Conservation (phyloP, 1,140 invertebrate species). For the Caenorhabditis elegans region WBcel235 BX284605.5:6110001-6110500, state of each 20-base stretch:
- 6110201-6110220: neutral
- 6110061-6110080: slow-evolving; percentile 42
- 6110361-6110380: slow-evolving; percentile 54
- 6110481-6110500: neutral
- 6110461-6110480: slow-evolving; percentile 48
- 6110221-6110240: slow-evolving; percentile 27
- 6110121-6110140: slow-evolving; percentile 49
- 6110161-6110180: slow-evolving; percentile 30
- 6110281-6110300: too few species aligned
- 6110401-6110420: slow-evolving; percentile 39
- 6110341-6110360: slow-evolving; percentile 51
- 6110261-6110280: neutral
- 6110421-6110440: slow-evolving; percentile 31
- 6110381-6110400: slow-evolving; percentile 47
- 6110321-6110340: slow-evolving; percentile 52
- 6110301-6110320: slow-evolving; percentile 39
- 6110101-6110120: slow-evolving; percentile 50
- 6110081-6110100: slow-evolving; percentile 49
- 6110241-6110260: slow-evolving; percentile 26
- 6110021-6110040: slow-evolving; percentile 45
- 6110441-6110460: slow-evolving; percentile 48
- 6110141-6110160: slow-evolving; percentile 41
- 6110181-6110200: slow-evolving; percentile 18
- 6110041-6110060: slow-evolving; percentile 5
- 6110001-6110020: slow-evolving; percentile 48